phyloP scores from a whole-genome alignment of 2,888 invertebrate genomes.

The Strigamia transsilvanica region DNA sequence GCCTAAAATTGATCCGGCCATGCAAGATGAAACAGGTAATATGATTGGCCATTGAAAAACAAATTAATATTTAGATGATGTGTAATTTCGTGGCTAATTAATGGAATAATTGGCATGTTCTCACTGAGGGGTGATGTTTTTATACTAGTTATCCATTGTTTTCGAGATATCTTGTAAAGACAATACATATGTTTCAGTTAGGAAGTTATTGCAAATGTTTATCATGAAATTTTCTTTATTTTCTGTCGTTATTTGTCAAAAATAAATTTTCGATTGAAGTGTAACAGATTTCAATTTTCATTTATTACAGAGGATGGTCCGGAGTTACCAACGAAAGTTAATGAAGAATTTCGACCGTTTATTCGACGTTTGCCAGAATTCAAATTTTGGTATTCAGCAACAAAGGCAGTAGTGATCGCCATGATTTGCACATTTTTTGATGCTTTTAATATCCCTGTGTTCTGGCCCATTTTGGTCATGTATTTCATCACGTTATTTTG shows the following conservation, averaged over 20 bases:
- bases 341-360: slow-evolving; percentile 98
- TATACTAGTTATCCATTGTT: no score
- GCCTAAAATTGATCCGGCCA: slow-evolving; percentile 98
- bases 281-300: neutral
- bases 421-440: slow-evolving; percentile 95
- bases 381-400: slow-evolving; percentile 98
- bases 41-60: slow-evolving; percentile 57
- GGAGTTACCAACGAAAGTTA: slow-evolving; percentile 90
- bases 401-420: slow-evolving; percentile 90
- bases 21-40: slow-evolving; percentile 84
- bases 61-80: no score
- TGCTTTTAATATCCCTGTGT: slow-evolving; percentile 98
- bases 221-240: neutral
- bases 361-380: slow-evolving; percentile 96
- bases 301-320: slow-evolving; percentile 79
- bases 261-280: no score
- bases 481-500: slow-evolving; percentile 98
- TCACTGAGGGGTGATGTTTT: no score
- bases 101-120: no score
- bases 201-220: no score
- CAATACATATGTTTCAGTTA: no score
- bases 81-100: no score
- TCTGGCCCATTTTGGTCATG: slow-evolving; percentile 99
- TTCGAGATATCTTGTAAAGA: no score
- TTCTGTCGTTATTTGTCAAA: neutral